These are phyloP conservation scores for Neoscelio sp. DNA, from an alignment of 2,888 invertebrate genomes.

Conservation along the genomic window DNA sequence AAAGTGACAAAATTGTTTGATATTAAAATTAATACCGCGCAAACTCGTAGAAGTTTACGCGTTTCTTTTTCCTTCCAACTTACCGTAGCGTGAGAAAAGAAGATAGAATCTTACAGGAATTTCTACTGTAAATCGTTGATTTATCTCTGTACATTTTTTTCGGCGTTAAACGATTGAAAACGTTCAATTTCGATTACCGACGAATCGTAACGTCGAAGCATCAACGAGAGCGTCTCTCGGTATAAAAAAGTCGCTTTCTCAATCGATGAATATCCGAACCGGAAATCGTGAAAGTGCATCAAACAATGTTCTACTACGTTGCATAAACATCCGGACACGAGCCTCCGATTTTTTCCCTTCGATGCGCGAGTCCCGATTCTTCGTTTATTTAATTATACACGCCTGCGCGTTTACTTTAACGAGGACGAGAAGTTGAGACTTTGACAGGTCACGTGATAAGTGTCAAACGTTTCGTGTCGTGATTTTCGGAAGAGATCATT, in stretches of 20 bases:
- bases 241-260: slow-evolving; percentile 40
- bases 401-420: slow-evolving; percentile 16
- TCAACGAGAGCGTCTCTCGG: background rate
- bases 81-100: too few species aligned
- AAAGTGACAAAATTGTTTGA: too few species aligned
- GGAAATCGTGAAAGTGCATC: slow-evolving; percentile 64
- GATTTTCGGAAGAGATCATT: too few species aligned
- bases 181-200: background rate
- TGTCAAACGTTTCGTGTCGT: slow-evolving; percentile 1
- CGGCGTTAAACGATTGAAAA: too few species aligned
- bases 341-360: slow-evolving; percentile 51
- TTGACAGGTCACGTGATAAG: slow-evolving; percentile 48
- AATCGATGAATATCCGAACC: slow-evolving; percentile 37
- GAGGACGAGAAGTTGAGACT: too few species aligned
- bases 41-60: too few species aligned
- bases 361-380: slow-evolving; percentile 19
- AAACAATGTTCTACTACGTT: slow-evolving; percentile 38
- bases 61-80: too few species aligned
- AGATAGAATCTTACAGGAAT: too few species aligned
- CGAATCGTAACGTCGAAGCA: background rate
- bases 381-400: slow-evolving; percentile 36
- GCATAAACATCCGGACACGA: slow-evolving; percentile 66
- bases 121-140: too few species aligned
- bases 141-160: too few species aligned
- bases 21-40: too few species aligned